Conservation (phyloP, 2,797 vertebrate genomes). For the Gastrophryne carolinensis region DNA sequence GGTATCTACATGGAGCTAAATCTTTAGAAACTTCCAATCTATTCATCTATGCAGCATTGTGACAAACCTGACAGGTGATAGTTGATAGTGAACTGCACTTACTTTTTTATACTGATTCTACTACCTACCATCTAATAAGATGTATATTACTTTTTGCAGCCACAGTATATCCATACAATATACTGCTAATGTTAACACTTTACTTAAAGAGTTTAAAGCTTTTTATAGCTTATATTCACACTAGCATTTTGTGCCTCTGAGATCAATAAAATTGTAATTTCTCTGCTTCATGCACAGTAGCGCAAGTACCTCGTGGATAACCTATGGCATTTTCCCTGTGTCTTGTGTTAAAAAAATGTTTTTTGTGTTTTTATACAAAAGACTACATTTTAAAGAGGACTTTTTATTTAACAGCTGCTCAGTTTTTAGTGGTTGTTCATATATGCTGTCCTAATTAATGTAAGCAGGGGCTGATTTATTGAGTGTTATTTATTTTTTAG, state of each 20-base stretch:
- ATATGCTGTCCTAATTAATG: too few species aligned
- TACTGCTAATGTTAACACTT: slow-evolving; percentile 33
- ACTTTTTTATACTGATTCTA: too few species aligned
- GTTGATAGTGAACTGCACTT: slow-evolving; percentile 10
- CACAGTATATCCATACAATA: too few species aligned
- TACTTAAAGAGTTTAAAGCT: neutral
- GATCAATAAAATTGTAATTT: slow-evolving; percentile 39
- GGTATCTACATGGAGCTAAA: slow-evolving; percentile 9
- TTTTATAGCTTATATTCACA: slow-evolving; percentile 49
- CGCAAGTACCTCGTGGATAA: slow-evolving; percentile 42
- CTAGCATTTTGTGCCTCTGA: slow-evolving; percentile 43
- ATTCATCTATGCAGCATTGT: slow-evolving; percentile 10
- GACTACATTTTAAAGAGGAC: too few species aligned
- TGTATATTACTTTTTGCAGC: neutral
- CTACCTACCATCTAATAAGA: neutral
- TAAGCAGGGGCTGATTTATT: too few species aligned
- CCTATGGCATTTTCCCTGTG: slow-evolving; percentile 47
- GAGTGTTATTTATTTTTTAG: too few species aligned
- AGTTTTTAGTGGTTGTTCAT: too few species aligned
- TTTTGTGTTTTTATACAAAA: slow-evolving; percentile 45
- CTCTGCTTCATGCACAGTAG: slow-evolving; percentile 36
- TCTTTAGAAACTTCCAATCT: slow-evolving; percentile 3
- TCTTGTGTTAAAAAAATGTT: slow-evolving; percentile 49
- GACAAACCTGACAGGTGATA: slow-evolving; percentile 42
- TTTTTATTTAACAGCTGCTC: too few species aligned